Conservation (phyloP, 2,797 vertebrate genomes). For the Threskiornis aethiopicus region DNA sequence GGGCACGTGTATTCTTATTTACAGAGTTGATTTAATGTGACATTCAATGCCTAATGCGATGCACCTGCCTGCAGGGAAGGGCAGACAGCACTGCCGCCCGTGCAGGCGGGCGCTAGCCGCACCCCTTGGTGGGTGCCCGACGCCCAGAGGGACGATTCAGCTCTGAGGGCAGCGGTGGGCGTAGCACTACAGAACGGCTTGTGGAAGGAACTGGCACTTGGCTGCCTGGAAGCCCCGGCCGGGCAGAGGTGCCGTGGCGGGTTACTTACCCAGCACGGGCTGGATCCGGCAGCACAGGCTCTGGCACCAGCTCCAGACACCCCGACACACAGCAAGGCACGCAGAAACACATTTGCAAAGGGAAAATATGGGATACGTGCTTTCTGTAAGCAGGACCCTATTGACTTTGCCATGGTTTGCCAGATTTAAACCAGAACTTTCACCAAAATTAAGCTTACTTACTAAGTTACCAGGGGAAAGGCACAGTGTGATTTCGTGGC, state of each 20-base stretch:
- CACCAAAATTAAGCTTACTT: no score
- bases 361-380: accelerated
- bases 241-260: background rate
- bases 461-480: background rate
- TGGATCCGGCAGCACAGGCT: background rate
- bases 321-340: background rate
- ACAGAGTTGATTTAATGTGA: no score
- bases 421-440: background rate
- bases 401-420: background rate
- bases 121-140: accelerated
- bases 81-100: background rate
- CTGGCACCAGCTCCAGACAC: background rate
- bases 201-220: background rate
- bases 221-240: background rate
- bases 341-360: background rate
- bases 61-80: background rate
- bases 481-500: accelerated
- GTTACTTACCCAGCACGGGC: accelerated
- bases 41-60: accelerated
- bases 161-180: background rate
- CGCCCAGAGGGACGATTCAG: background rate
- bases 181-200: accelerated
- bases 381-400: background rate
- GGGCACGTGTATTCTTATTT: accelerated
- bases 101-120: background rate